Conservation (phyloP, 2,888 invertebrate species). For the Eupeodes latifasciatus region DNA sequence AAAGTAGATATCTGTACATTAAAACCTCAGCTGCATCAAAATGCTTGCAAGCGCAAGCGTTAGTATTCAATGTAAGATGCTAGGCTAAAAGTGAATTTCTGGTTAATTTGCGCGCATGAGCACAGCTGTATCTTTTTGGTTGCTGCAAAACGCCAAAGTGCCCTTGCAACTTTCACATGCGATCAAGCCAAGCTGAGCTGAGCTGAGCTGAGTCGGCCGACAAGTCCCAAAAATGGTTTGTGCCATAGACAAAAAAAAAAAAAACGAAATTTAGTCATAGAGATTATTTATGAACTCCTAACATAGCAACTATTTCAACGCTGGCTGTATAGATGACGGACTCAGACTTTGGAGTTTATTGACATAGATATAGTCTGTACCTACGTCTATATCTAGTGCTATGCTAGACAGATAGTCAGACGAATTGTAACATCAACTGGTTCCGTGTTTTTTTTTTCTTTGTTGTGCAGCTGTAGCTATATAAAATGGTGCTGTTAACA, state of each 20-base stretch:
- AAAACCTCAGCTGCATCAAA: conserved; percentile 16
- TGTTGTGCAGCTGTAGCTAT: conserved; percentile 31
- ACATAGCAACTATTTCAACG: conserved; percentile 26
- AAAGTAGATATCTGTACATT: background rate
- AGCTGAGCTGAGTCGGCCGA: conserved; percentile 5
- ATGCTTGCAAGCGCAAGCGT: background rate
- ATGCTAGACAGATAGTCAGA: conserved; percentile 60
- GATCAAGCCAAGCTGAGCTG: background rate
- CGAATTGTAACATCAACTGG: conserved; percentile 58
- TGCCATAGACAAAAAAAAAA: conserved; percentile 44
- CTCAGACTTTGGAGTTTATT: conserved; percentile 50
- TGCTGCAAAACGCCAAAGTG: conserved; percentile 12
- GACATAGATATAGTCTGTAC: conserved; percentile 45
- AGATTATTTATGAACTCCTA: conserved; percentile 60
- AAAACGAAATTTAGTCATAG: conserved; percentile 28
- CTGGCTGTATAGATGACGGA: conserved; percentile 15
- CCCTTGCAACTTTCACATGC: conserved; percentile 70
- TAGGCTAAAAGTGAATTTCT: conserved; percentile 34
- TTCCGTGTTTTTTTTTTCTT: conserved; percentile 34
- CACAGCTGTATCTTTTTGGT: conserved; percentile 28
- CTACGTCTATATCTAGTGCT: conserved; percentile 18
- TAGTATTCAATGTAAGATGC: background rate
- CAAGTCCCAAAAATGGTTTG: conserved; percentile 56
- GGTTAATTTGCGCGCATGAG: conserved; percentile 43
- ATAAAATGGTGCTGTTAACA: conserved; percentile 35